Evolutionary conservation across 2,888 invertebrate genomes (phyloP), one percentile per base, ranked within the genome.

Genomic region (Drosophila colorata): DNA sequence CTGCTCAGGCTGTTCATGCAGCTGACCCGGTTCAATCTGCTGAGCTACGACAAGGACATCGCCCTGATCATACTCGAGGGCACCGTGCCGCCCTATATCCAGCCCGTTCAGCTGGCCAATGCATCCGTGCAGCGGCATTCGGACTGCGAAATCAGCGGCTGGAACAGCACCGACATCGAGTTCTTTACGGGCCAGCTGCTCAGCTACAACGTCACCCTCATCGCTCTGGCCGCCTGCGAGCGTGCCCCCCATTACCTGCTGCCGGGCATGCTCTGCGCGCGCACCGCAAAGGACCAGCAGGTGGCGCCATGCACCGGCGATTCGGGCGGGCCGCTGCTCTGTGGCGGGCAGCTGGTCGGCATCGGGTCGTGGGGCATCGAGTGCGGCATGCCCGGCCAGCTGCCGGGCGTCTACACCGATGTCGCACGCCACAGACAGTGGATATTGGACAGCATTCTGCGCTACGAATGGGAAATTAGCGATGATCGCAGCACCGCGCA

Each of bases 341-440:
- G 87, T 51, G 18, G 66, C 1, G 94, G 94, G 80, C 94, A 94
- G 86, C 92, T 96, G 87, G 93, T 95, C 6, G 97, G 97, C 0
- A 93, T 97, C 47, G 96, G 97, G 0, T 97, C 97, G 0, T 97
- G 96, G 95, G 97, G 97, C n/a, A 93, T 95, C 16, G 94, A 95
- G 6, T 97, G 97, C 88, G 96, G 96, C 0, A 93, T 94, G 57
- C 94, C 95, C 14, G n/a, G n/a, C n/a, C 93, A 93, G 18, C 94
- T 93, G 68, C 96, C 97, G 0, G 97, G 96, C 0, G 93, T 97
- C n/a, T 97, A 97, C 90, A 94, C 96, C 0, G 93, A 95, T 56
- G 95, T 97, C 0, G 43, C 65, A 0, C 31, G 74, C 40, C 71
- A 71, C 16, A 8, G 41, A 0, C 11, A 59, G 0, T 90, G 90